Evolutionary conservation across 2,113 vertebrate genomes (phyloP).

Genomic region (Lampris incognitus): DNA sequence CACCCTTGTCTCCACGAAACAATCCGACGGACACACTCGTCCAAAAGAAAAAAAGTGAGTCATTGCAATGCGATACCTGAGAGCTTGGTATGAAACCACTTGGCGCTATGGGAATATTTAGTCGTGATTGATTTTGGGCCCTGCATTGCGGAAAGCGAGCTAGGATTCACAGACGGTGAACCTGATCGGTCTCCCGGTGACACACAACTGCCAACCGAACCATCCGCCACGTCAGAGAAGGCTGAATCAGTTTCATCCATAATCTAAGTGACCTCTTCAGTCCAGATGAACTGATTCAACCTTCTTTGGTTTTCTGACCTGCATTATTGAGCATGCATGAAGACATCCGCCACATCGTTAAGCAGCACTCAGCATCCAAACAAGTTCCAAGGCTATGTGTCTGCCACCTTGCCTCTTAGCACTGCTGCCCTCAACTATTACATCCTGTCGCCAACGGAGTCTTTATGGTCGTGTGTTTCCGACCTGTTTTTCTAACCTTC

Average conservation of each 20-base stretch:
- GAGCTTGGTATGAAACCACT: constrained; percentile 15
- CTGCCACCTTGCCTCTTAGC: neutral
- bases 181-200: constrained; percentile 20
- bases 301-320: too few species aligned
- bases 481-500: neutral
- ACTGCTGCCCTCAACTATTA: neutral
- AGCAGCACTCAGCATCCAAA: constrained; percentile 48
- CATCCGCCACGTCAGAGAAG: neutral
- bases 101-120: constrained; percentile 26
- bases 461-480: constrained; percentile 49
- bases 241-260: too few species aligned
- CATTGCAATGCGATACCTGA: neutral
- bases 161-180: constrained; percentile 3
- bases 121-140: constrained; percentile 36
- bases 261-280: too few species aligned
- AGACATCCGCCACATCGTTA: constrained; percentile 14
- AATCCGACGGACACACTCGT: constrained; percentile 17
- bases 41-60: neutral
- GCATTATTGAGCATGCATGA: too few species aligned
- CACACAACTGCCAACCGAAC: constrained; percentile 12
- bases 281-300: too few species aligned
- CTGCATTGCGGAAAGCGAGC: constrained; percentile 22
- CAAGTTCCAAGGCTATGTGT: constrained; percentile 33
- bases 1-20: constrained; percentile 20
- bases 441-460: constrained; percentile 47